Evolutionary conservation across 2,797 vertebrate species (phyloP).

Genomic region (Squalus acanthias): DNA sequence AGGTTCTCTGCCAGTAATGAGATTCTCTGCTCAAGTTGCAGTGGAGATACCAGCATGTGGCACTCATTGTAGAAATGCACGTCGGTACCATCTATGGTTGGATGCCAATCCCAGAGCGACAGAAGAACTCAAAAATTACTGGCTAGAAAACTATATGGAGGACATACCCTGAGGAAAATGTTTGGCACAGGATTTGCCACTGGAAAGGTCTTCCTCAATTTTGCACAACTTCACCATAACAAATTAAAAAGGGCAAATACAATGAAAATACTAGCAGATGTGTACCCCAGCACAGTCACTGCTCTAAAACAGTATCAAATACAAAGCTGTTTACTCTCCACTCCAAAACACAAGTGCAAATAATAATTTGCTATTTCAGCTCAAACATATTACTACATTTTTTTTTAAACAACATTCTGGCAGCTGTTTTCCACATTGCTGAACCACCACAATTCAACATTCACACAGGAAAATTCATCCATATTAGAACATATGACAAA

Average conservation of each 20-base stretch:
- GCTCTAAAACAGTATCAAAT: not conserved
- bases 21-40: not conserved
- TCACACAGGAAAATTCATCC: not conserved
- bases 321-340: not conserved
- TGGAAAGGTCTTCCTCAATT: not conserved
- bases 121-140: not conserved
- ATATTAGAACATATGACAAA: not conserved
- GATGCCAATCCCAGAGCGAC: not conserved
- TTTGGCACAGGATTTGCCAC: not conserved
- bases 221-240: not conserved
- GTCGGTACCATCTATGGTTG: not conserved
- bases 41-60: too few relatives aligned
- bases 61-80: not conserved
- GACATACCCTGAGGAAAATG: not conserved
- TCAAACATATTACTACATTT: not conserved
- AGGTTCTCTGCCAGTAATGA: not conserved
- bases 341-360: not conserved
- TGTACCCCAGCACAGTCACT: not conserved
- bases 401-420: not conserved
- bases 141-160: not conserved
- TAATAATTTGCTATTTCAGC: not conserved
- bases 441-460: not conserved
- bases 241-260: not conserved
- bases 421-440: not conserved
- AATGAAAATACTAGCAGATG: not conserved